Evolutionary conservation across 2,888 invertebrate species (phyloP).

Genomic region (Oscheius sp.): DNA sequence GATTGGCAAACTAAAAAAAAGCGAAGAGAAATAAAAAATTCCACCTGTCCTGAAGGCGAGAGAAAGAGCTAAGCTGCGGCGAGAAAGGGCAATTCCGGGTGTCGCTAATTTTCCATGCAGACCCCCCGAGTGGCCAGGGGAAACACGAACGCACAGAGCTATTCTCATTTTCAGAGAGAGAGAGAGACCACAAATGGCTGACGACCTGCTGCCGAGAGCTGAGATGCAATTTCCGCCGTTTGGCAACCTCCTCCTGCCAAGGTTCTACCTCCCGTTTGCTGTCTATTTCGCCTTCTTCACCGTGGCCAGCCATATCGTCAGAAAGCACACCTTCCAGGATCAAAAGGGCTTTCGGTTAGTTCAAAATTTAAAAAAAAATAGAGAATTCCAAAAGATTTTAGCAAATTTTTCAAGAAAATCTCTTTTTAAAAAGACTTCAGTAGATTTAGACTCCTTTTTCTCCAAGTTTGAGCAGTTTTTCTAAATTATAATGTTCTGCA

Average conservation of each 20-base stretch:
- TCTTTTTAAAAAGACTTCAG: too few species aligned
- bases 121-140: neutral
- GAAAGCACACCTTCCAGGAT: constrained; percentile 45
- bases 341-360: constrained; percentile 58
- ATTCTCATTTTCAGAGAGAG: neutral
- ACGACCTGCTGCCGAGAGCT: neutral
- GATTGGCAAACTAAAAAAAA: too few species aligned
- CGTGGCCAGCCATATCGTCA: constrained; percentile 39
- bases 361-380: neutral
- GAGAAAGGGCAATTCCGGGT: too few species aligned
- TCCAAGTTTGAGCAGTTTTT: too few species aligned
- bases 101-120: neutral
- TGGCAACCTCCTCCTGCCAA: constrained; percentile 38
- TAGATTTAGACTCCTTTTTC: too few species aligned
- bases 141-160: neutral
- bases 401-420: too few species aligned
- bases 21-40: too few species aligned
- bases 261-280: constrained; percentile 50
- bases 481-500: too few species aligned
- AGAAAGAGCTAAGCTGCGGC: too few species aligned
- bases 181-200: neutral
- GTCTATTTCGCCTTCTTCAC: constrained; percentile 53
- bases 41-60: too few species aligned
- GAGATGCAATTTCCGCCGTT: constrained; percentile 41
- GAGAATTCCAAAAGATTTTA: too few species aligned